Evolutionary conservation across 1,140 invertebrate species (phyloP).

Genomic region (Bombus consobrinus): DNA sequence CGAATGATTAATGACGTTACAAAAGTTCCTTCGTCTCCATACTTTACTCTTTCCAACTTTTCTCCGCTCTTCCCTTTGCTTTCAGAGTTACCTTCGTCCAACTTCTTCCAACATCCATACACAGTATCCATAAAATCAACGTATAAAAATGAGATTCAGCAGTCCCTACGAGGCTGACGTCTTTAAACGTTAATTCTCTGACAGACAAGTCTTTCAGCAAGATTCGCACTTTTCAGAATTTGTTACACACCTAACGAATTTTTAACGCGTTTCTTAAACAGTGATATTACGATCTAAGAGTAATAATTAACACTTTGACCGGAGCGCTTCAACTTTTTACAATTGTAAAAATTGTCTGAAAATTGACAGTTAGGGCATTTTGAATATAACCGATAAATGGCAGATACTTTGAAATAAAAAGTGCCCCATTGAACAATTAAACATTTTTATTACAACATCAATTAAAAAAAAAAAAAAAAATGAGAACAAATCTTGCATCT

Average conservation of each 20-base stretch:
- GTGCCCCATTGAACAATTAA: too few species aligned
- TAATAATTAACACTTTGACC: too few species aligned
- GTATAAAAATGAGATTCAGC: neutral
- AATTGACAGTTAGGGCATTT: too few species aligned
- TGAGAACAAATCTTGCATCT: too few species aligned
- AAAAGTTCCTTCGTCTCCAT: neutral
- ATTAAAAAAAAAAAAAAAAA: too few species aligned
- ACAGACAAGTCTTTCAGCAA: neutral
- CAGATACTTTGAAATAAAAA: too few species aligned
- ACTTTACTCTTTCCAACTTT: neutral
- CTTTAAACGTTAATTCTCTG: neutral
- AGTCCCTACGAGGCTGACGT: neutral
- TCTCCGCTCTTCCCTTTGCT: neutral
- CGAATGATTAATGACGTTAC: constrained; percentile 10
- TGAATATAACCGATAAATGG: too few species aligned
- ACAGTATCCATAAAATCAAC: neutral
- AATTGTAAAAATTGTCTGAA: too few species aligned
- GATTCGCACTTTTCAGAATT: neutral
- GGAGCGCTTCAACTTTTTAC: too few species aligned
- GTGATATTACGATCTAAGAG: too few species aligned
- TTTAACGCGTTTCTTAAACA: too few species aligned
- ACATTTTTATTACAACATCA: too few species aligned
- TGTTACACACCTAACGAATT: neutral
- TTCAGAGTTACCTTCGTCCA: neutral
- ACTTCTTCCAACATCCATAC: neutral